Base-by-base conservation (phyloP, 2,888 invertebrate species). In the Macropis europaea region DNA sequence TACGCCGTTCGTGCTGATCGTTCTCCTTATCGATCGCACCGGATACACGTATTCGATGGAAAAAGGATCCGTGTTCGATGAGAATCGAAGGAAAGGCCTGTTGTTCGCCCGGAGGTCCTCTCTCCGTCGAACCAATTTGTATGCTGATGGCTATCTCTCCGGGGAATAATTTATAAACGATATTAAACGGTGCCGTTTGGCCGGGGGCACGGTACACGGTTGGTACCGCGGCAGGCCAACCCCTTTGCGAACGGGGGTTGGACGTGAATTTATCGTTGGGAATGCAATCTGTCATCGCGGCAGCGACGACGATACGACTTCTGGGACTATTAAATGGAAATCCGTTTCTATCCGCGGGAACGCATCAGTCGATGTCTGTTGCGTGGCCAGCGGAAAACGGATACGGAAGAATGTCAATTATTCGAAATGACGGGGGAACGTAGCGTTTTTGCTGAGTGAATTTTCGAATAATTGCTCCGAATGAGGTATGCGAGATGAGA, bases 111-210 rank as follows among this genome's bases (percentile, higher is more conserved):
- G 62, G 76, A 64, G 76, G 69, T 73, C 72, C 74, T 75, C n/a
- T n/a, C n/a, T n/a, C n/a, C 68, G 73, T 59, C 71, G 74, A 83
- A 79, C 73, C 84, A 85, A 85, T 84, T 84, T 84, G 85, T 85
- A 85, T 84, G 84, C 84, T 77, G 84, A 84, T 85, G 81, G 77
- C 83, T 84, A 85, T 82, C 83, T 82, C 83, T 81, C 63, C 79
- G 76, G 32, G 70, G 85, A 84, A 84, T 84, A 85, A 85, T 84
- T 84, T 84, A 82, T 84, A 82, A 84, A 84, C 82, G 79, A 85
- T 84, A 80, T 84, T 84, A 84, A 82, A 81, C 69, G 79, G 73
- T 73, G 78, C 82, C 80, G 81, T 82, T 78, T 83, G 71, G 80
- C 48, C 76, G 68, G 68, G n/a, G 54, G 67, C 75, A 76, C 71